Conservation (phyloP, 2,797 vertebrate genomes). For the Acanthornis magna region DNA sequence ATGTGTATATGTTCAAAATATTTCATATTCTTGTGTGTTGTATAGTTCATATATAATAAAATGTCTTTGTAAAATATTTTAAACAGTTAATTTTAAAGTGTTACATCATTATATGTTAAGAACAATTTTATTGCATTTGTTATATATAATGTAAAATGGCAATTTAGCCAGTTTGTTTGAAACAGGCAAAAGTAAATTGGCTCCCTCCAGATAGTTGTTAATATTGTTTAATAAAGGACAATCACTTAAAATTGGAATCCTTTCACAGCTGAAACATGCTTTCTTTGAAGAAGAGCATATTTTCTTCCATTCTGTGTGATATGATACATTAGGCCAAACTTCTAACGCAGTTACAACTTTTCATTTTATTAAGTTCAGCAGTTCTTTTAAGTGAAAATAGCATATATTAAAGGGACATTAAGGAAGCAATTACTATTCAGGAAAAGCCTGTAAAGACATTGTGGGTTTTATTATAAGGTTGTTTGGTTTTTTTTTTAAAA, state of each 20-base stretch:
- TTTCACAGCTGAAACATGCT: not conserved
- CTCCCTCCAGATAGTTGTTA: conserved; percentile 34
- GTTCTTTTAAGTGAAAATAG: conserved; percentile 14
- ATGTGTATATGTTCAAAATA: conserved; percentile 68
- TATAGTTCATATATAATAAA: conserved; percentile 73
- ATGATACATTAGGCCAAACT: not conserved
- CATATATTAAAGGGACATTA: conserved; percentile 32
- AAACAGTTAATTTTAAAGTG: conserved; percentile 69
- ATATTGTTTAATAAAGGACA: conserved; percentile 56
- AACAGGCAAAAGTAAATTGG: conserved; percentile 40
- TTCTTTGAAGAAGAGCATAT: not conserved
- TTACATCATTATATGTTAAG: conserved; percentile 40
- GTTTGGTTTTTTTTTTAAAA: not conserved
- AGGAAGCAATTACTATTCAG: conserved; percentile 8
- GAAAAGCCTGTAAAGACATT: conserved; percentile 9
- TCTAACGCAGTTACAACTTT: not conserved
- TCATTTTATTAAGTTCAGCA: not conserved
- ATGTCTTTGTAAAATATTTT: conserved; percentile 75
- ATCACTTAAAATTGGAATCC: conserved; percentile 20
- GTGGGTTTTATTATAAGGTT: not conserved
- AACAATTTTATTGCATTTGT: conserved; percentile 47
- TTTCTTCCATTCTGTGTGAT: conserved; percentile 10
- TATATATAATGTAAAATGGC: conserved; percentile 53
- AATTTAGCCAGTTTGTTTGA: conserved; percentile 31
- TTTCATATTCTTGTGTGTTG: conserved; percentile 60